Conservation (phyloP, 2,888 invertebrate genomes). For the Campaea margaritaria region DNA sequence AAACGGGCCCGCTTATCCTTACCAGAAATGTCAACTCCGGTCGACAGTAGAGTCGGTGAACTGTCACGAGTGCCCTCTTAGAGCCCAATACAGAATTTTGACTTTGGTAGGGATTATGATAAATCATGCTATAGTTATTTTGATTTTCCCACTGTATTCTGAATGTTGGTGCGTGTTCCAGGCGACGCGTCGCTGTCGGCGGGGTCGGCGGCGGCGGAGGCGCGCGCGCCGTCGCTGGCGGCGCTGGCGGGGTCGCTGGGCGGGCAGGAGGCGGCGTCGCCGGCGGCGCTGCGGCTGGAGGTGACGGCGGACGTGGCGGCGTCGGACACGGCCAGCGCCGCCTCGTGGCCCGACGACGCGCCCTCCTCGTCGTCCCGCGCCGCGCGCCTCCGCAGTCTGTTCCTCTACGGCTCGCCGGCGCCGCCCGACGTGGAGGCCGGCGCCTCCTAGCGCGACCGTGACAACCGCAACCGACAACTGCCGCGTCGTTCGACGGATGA, state of each 20-base stretch:
- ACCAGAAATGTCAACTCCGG: too few relatives aligned
- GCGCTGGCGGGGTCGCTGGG: constrained; percentile 78
- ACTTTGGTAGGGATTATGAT: too few relatives aligned
- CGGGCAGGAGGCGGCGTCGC: constrained; percentile 62
- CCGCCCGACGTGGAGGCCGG: constrained; percentile 68
- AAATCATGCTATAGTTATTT: too few relatives aligned
- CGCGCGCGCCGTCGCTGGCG: constrained; percentile 74
- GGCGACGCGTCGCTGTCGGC: constrained; percentile 79
- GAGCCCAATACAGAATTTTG: too few relatives aligned
- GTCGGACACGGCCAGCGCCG: constrained; percentile 63
- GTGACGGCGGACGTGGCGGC: constrained; percentile 71
- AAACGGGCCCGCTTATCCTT: too few relatives aligned
- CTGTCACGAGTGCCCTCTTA: too few relatives aligned
- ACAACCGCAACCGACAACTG: neutral
- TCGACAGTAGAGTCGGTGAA: too few relatives aligned
- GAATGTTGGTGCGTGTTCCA: too few relatives aligned
- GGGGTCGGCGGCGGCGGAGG: constrained; percentile 69
- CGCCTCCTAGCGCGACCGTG: constrained; percentile 8
- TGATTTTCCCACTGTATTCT: too few relatives aligned
- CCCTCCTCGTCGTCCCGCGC: constrained; percentile 69
- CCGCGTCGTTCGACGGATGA: neutral
- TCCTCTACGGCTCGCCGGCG: constrained; percentile 74
- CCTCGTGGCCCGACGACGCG: constrained; percentile 68
- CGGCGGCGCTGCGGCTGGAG: constrained; percentile 64
- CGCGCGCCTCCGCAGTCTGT: constrained; percentile 67